Base-by-base conservation (phyloP, 2,888 invertebrate species). In the Thymelicus lineola region DNA sequence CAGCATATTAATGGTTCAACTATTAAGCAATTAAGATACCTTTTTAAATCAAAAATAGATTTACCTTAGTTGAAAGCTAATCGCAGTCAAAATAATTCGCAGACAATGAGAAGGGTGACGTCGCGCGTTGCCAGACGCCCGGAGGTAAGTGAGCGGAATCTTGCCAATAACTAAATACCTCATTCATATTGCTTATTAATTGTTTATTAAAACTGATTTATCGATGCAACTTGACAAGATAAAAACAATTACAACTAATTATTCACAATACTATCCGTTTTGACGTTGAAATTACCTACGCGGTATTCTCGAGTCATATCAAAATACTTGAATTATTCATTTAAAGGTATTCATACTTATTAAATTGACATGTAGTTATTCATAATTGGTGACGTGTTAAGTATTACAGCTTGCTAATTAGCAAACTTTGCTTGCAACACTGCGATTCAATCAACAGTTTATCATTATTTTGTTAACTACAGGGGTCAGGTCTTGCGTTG, bases 181-280 rank as follows among this genome's bases (percentile, higher is more conserved):
- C 63, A 69, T 69, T 69, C 58, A 69, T 69, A 69, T 69, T 69
- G 69, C 63, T 69, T 69, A 69, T 69, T 69, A 69, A 69, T 69
- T 63, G 69, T 63, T 63, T 50, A 69, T 69, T 69, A 69, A 63
- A 63, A 58, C 20, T 69, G 69, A 69, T 69, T 69, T 69, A 69
- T 69, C 38, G 63, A 58, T 7, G 15, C 58, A 20, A 57, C 17
- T 36, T 28, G 57, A 65, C 68, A 28, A 48, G 63, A 69, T 57
- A 58, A 53, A 57, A 63, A 69, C 63, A 58, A 63, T 63, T 61
- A 69, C 35, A 48, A 38, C 48, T 63, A 48, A 58, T 58, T 63
- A 63, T 58, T 63, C 42, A 63, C 17, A 58, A 46, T 50, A 63
- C 15, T 35, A 65, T 64, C 15, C 50, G 53, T 57, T 69, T 58